Conservation (phyloP, 1,140 invertebrate genomes). For the Lamellibrachia luymesi region DNA sequence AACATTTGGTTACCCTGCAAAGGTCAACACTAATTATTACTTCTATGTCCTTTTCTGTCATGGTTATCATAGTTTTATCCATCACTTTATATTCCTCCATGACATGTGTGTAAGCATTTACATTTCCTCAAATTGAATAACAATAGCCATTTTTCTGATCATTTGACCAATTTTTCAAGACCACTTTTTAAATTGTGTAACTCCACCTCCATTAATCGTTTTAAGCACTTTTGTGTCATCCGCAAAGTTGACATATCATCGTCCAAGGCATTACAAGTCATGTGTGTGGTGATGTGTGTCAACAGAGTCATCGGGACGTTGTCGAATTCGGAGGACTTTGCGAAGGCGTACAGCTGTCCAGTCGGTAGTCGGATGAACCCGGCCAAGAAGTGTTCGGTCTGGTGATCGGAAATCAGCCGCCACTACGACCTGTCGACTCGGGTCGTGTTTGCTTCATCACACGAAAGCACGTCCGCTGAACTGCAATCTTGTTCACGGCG, state of each 20-base stretch:
- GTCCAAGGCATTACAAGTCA: not conserved
- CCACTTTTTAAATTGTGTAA: not conserved
- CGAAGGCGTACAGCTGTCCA: constrained; percentile 70
- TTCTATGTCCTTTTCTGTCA: too few relatives aligned
- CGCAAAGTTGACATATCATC: not conserved
- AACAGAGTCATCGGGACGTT: constrained; percentile 78
- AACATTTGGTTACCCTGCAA: too few relatives aligned
- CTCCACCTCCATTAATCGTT: not conserved
- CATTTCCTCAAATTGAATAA: not conserved
- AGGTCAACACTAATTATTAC: too few relatives aligned
- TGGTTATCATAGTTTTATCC: too few relatives aligned
- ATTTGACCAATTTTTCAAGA: not conserved
- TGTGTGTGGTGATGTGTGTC: not conserved
- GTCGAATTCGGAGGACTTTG: constrained; percentile 89
- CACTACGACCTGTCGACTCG: not conserved
- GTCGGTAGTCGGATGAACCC: constrained; percentile 86
- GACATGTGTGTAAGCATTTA: not conserved
- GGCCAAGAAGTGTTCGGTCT: constrained; percentile 85
- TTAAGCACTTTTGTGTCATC: too few relatives aligned
- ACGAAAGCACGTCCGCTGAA: not conserved
- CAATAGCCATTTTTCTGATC: not conserved
- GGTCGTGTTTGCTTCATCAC: not conserved
- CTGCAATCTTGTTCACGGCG: not conserved
- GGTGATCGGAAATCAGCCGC: constrained; percentile 62
- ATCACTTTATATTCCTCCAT: too few relatives aligned